A percentile compares a stretch with the other conserved stretches of the same genome.
Evolutionary conservation across 2,888 invertebrate species (phyloP).

Genomic region (Zhuqinia jingwanae): DNA sequence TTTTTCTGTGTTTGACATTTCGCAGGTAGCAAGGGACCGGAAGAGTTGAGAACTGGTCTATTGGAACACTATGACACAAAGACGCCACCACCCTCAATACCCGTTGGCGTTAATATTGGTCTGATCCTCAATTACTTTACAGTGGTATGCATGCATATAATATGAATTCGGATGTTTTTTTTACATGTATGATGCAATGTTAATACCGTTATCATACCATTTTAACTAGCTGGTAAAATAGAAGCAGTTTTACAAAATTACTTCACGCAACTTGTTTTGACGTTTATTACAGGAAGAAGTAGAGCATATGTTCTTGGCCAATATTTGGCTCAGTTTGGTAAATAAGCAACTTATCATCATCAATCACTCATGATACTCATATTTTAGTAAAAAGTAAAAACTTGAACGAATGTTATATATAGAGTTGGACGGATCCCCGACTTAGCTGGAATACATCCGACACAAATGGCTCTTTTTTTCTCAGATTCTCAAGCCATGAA

Average conservation of each 20-base stretch:
- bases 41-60: slow-evolving; percentile 66
- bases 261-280: neutral
- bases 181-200: no score
- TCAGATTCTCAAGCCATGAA: slow-evolving; percentile 86
- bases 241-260: neutral
- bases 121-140: slow-evolving; percentile 76
- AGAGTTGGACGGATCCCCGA: slow-evolving; percentile 90
- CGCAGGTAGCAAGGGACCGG: slow-evolving; percentile 67
- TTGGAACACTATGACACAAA: slow-evolving; percentile 75
- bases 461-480: slow-evolving; percentile 85
- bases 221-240: neutral
- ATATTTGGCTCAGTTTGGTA: slow-evolving; percentile 84
- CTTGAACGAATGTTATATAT: no score
- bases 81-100: slow-evolving; percentile 64
- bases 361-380: slow-evolving; percentile 9
- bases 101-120: slow-evolving; percentile 68
- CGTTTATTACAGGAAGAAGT: slow-evolving; percentile 71
- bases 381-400: slow-evolving; percentile 23
- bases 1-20: neutral
- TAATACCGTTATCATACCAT: no score
- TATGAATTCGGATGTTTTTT: no score
- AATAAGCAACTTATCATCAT: slow-evolving; percentile 77
- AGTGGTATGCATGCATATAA: slow-evolving; percentile 66
- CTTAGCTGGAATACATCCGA: slow-evolving; percentile 87
- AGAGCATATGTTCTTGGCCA: slow-evolving; percentile 74